Percentiles rank a stretch among this genome's conserved stretches.
Evolutionary conservation across 2,888 invertebrate genomes (phyloP).

Genomic region (Rosalia funebris): DNA sequence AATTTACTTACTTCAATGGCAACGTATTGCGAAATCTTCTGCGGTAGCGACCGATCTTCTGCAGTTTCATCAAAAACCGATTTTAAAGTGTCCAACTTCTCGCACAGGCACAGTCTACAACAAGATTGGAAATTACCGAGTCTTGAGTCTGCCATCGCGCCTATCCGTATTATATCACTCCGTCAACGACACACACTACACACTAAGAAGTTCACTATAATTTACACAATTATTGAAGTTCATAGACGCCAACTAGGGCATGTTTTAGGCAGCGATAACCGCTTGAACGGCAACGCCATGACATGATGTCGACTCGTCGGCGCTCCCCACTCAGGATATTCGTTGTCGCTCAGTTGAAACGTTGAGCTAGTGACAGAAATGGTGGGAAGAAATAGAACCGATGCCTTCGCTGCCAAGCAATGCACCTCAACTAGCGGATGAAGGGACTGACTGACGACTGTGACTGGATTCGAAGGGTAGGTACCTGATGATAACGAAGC

Average conservation of each 20-base stretch:
- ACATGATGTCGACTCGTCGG: slow-evolving; percentile 37
- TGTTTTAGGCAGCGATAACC: slow-evolving; percentile 38
- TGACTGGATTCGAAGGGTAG: slow-evolving; percentile 1
- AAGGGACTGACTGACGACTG: slow-evolving; percentile 28
- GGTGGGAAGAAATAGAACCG: slow-evolving; percentile 37
- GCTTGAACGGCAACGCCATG: slow-evolving; percentile 48
- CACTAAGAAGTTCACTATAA: slow-evolving; percentile 18
- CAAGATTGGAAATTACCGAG: slow-evolving; percentile 56
- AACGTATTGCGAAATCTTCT: slow-evolving; percentile 74
- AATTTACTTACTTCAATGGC: slow-evolving; percentile 72
- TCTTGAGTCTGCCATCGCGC: slow-evolving; percentile 36
- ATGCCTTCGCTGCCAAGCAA: slow-evolving; percentile 17
- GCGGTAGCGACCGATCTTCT: slow-evolving; percentile 64
- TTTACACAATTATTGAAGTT: slow-evolving; percentile 1
- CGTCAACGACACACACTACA: slow-evolving; percentile 24
- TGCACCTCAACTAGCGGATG: slow-evolving; percentile 21
- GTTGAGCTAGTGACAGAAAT: slow-evolving; percentile 41
- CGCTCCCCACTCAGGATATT: slow-evolving; percentile 46
- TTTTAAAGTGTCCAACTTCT: slow-evolving; percentile 57
- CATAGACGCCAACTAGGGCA: slow-evolving; percentile 34
- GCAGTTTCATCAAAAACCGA: slow-evolving; percentile 56
- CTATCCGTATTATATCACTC: slow-evolving; percentile 13
- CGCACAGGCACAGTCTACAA: slow-evolving; percentile 61
- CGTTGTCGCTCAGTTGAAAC: slow-evolving; percentile 28
- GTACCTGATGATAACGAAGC: slow-evolving; percentile 9